Evolutionary conservation across 2,797 vertebrate species (phyloP).

Genomic region (Prionace glauca): DNA sequence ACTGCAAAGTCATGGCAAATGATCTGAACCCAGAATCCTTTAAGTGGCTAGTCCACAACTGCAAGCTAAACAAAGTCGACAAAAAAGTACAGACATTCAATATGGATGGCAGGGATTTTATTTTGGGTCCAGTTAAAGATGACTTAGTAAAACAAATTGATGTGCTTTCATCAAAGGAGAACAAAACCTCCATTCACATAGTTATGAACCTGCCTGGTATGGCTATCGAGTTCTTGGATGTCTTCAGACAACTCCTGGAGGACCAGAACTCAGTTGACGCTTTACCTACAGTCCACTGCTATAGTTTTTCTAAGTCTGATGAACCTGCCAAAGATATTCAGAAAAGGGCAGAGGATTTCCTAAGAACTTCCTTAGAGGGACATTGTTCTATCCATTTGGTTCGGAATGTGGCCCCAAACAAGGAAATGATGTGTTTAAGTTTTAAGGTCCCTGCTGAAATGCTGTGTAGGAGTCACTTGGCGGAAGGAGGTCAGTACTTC

Average conservation of each 20-base stretch:
- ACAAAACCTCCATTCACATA: constrained; percentile 60
- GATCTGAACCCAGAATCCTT: constrained; percentile 91
- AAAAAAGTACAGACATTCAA: constrained; percentile 70
- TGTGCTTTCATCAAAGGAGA: constrained; percentile 43
- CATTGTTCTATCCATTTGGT: constrained; percentile 73
- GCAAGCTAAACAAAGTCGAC: constrained; percentile 85
- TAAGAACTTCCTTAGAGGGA: constrained; percentile 65
- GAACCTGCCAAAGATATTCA: constrained; percentile 66
- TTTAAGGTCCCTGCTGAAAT: constrained; percentile 72
- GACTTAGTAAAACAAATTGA: constrained; percentile 64
- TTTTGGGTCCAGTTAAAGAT: constrained; percentile 70
- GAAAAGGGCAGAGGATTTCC: constrained; percentile 59
- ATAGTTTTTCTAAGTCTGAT: constrained; percentile 81
- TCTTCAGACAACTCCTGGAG: constrained; percentile 68
- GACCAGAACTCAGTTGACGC: constrained; percentile 48
- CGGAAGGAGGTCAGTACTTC: constrained; percentile 60
- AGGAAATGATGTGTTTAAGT: constrained; percentile 90
- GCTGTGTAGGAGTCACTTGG: constrained; percentile 59
- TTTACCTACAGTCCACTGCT: constrained; percentile 81
- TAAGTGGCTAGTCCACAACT: constrained; percentile 84
- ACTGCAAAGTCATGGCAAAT: constrained; percentile 77
- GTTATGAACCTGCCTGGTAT: constrained; percentile 92
- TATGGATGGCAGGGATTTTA: constrained; percentile 83
- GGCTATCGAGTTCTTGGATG: constrained; percentile 80
- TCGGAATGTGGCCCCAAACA: constrained; percentile 88